These are phyloP conservation scores for Noctua janthe DNA, from an alignment of 2,888 invertebrate species.

Conservation along the genomic window DNA sequence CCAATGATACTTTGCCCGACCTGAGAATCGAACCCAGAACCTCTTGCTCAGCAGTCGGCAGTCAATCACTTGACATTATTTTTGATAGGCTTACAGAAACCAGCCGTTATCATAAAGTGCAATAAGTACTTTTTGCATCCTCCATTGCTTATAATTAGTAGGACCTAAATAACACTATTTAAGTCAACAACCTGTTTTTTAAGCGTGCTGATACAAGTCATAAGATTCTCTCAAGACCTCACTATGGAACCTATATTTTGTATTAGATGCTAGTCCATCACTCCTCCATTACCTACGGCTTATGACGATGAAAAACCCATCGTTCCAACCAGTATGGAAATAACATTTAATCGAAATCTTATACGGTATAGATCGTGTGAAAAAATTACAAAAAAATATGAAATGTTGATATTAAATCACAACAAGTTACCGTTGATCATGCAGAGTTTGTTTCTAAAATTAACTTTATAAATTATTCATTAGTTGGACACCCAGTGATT, in stretches of 20 bases:
- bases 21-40: background rate
- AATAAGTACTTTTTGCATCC: background rate
- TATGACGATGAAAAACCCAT: background rate
- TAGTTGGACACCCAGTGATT: slow-evolving; percentile 21
- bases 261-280: background rate
- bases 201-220: background rate
- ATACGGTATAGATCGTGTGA: slow-evolving; percentile 42
- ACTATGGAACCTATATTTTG: slow-evolving; percentile 4
- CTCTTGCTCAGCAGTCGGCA: background rate
- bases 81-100: background rate
- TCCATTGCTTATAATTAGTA: background rate
- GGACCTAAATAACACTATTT: background rate
- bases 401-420: slow-evolving; percentile 27
- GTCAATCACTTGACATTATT: background rate
- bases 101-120: background rate
- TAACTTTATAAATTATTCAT: slow-evolving; percentile 52
- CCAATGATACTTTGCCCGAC: background rate
- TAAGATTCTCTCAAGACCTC: slow-evolving; percentile 15
- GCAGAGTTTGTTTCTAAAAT: slow-evolving; percentile 28
- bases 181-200: slow-evolving; percentile 1
- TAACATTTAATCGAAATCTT: slow-evolving; percentile 13
- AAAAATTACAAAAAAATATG: slow-evolving; percentile 23
- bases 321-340: slow-evolving; percentile 10
- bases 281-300: slow-evolving; percentile 16
- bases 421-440: slow-evolving; percentile 24